These are phyloP conservation scores for Phylloscopus trochilus DNA, from an alignment of 2,113 vertebrate species.

Conservation along the genomic window DNA sequence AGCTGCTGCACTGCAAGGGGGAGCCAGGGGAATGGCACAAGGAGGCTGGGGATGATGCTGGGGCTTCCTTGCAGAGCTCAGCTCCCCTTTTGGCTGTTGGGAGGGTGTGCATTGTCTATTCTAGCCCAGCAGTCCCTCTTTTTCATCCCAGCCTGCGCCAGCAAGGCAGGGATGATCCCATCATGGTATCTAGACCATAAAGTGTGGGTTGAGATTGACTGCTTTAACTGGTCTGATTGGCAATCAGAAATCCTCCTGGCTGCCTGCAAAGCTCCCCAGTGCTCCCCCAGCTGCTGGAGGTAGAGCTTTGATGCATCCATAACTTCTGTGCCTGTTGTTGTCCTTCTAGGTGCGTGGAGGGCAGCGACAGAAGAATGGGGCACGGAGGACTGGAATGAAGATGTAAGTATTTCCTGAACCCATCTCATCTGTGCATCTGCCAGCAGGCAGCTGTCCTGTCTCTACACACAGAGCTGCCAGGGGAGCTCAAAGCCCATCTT, in stretches of 20 bases:
- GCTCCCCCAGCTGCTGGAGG: not conserved
- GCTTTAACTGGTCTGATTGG: not conserved
- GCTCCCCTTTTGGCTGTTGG: not conserved
- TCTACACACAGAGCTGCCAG: not conserved
- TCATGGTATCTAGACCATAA: accelerated
- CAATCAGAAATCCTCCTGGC: not conserved
- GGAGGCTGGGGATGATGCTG: not conserved
- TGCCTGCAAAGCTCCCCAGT: constrained; percentile 26
- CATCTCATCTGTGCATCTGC: not conserved
- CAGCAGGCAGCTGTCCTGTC: not conserved
- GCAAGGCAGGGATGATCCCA: not conserved
- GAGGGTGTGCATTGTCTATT: not conserved
- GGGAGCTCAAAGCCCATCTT: not conserved
- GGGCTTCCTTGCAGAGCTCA: not conserved
- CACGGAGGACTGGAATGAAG: constrained; percentile 98
- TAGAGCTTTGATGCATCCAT: not conserved
- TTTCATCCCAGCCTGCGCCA: not conserved
- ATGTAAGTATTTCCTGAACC: constrained; percentile 79
- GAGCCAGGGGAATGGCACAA: not conserved
- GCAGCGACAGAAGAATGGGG: constrained; percentile 94
- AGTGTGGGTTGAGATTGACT: not conserved
- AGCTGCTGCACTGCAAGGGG: not conserved
- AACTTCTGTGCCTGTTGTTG: not conserved
- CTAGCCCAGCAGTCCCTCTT: not conserved
- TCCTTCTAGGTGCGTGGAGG: constrained; percentile 87